Evolutionary conservation across 2,888 invertebrate genomes (phyloP), one percentile per base, ranked within the genome.

Genomic region (Abscondita cerata): DNA sequence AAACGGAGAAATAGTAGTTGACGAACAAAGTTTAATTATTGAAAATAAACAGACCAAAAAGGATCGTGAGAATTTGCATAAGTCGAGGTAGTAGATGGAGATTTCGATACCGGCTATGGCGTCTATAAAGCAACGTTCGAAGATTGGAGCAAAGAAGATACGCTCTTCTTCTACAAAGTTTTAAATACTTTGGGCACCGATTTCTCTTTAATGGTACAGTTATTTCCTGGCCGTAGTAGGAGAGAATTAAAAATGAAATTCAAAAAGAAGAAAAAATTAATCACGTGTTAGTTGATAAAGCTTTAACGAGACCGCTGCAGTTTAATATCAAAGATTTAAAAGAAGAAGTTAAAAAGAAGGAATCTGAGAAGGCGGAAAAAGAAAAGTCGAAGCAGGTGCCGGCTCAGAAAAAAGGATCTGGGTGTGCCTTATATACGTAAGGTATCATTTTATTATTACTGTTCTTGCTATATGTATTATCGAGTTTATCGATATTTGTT

Each of bases 181-280:
- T 81, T 98, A 8, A 94, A 92, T 70, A 90, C 90, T 6, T 86
- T 96, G 51, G 97, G 97, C 0, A 95, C 96, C 0, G 97, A 98
- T 83, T 98, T 98, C 80, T 88, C 93, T 3, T 81, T 96, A 52
- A 96, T 98, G 93, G 85, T 89, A 62, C 86, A 88, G 51, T 81
- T 94, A 40, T 96, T 96, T 81, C 78, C 93, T 0, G 87, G 87
- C 40, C 84, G 96, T 61, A 88, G 87, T 0, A 82, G 97, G 11
- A 82, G 87, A 55, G 96, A 97, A 72, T 82, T 98, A 8, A 97
- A 97, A 80, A 81, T 91, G 25, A 98, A 98, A 81, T 98, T 94
- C 76, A 96, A 96, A 76, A 92, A 72, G 98, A 98, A 79, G 97
- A 97, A 75, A 85, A 87, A 74, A 78, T 86, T 0, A 93, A 94